Percentiles rank a stretch among this genome's conserved stretches.
Conservation (phyloP, 1,140 invertebrate species). For the Hylaeus volcanicus region DNA sequence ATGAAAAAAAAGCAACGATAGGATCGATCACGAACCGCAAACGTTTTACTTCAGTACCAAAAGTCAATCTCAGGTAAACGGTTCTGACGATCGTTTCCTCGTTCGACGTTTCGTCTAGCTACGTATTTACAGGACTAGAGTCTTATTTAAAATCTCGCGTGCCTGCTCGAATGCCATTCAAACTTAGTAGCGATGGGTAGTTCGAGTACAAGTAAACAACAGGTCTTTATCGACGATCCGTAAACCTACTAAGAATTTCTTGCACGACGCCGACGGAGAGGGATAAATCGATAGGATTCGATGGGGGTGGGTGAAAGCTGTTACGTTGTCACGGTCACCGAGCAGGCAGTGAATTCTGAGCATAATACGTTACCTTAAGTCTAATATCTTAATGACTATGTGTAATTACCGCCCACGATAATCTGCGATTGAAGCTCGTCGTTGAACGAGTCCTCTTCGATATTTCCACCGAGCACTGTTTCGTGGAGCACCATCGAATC, state of each 20-base stretch:
- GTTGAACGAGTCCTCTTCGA: conserved; percentile 9
- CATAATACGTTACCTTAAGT: conserved; percentile 51
- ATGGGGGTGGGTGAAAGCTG: neutral
- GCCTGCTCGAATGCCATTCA: conserved; percentile 36
- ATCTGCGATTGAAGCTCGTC: conserved; percentile 25
- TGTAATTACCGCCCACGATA: conserved; percentile 60
- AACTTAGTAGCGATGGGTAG: neutral
- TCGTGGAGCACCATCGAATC: conserved; percentile 58
- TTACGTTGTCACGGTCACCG: conserved; percentile 1
- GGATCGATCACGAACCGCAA: conserved; percentile 9
- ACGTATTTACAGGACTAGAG: conserved; percentile 71
- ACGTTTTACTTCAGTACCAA: conserved; percentile 1
- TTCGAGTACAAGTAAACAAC: neutral
- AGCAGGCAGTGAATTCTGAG: conserved; percentile 56
- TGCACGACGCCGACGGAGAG: too few species aligned
- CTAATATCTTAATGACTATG: conserved; percentile 59
- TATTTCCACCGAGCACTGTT: conserved; percentile 52
- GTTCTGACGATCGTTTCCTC: conserved; percentile 16
- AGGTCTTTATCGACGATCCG: too few species aligned
- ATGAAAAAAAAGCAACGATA: too few species aligned
- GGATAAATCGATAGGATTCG: neutral
- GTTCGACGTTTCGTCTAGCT: conserved; percentile 46
- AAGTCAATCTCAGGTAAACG: neutral
- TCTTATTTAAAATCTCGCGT: conserved; percentile 58
- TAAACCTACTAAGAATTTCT: neutral